Conservation (phyloP, 2,888 invertebrate species). For the Rutpela maculata region DNA sequence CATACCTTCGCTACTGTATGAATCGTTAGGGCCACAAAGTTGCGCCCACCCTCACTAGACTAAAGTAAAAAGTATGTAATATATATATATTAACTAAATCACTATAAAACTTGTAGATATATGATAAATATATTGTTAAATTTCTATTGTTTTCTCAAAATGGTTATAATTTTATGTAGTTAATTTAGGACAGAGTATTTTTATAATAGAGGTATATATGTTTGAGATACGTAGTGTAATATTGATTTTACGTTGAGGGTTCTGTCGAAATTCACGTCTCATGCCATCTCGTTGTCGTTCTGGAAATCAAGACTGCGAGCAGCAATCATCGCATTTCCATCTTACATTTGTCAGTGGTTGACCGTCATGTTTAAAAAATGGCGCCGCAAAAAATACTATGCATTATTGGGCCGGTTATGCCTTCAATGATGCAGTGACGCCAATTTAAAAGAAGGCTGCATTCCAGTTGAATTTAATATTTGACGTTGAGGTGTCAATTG, state of each 20-base stretch:
- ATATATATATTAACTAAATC: conserved; percentile 67
- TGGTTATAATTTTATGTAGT: conserved; percentile 61
- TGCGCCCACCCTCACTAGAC: conserved; percentile 68
- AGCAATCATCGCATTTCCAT: no score
- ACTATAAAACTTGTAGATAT: conserved; percentile 72
- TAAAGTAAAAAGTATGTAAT: conserved; percentile 67
- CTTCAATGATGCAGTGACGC: no score
- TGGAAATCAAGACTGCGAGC: no score
- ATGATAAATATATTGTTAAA: conserved; percentile 73
- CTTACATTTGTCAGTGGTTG: no score
- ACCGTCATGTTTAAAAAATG: no score
- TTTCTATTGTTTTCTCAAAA: conserved; percentile 67
- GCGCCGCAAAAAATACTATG: no score
- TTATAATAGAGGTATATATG: conserved; percentile 48
- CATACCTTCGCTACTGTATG: conserved; percentile 62
- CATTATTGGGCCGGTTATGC: no score
- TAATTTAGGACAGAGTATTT: conserved; percentile 59
- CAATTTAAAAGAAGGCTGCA: no score
- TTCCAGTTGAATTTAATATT: neutral
- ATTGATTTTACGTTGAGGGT: conserved; percentile 29
- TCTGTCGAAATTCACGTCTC: neutral
- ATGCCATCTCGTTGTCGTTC: no score
- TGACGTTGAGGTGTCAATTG: neutral
- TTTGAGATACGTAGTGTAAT: conserved; percentile 31
- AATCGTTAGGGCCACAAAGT: conserved; percentile 63